Evolutionary conservation across 2,888 invertebrate species (phyloP), one percentile per base, ranked within the genome.

Genomic region (Slavum lentiscoides): DNA sequence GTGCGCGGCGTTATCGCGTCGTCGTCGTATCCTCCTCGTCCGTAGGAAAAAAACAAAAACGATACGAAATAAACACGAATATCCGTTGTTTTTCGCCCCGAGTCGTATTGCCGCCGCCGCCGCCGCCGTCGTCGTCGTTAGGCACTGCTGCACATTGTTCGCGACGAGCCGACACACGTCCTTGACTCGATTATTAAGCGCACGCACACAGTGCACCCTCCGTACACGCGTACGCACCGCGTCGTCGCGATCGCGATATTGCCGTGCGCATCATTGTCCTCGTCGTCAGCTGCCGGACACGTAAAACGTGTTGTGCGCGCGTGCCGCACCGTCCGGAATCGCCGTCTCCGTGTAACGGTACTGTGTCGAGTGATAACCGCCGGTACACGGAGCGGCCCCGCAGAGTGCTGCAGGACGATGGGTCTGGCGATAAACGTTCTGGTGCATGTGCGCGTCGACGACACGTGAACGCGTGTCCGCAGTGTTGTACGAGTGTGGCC

Each of bases 391-490:
- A n/a, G n/a, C 5, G 53, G 23, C 17, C 68, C 11, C 19, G n/a
- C 49, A 2, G 53, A 5, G 23, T 23, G 23, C 17, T 17, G 23
- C 17, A 9, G n/a, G 55, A 30, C 55, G 58, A 80, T 80, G 72
- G 59, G 58, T n/a, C 59, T 23, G 58, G 59, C 66, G 53, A 39
- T 53, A 43, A 58, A 72, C 39, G 21, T 58, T 62, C 43, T 80
- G 62, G 70, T 80, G 55, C 77, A 70, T 13, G 80, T 72, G 64
- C 62, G 64, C 39, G 55, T 80, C 5, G 80, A 80, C 62, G 80
- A 72, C 39, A 80, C 80, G 72, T 80, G 80, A 80, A 7, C 74
- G 30, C 30, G 30, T 9, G 43, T 21, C 21, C 1, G 49, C 43
- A 11, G 13, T 62, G 3, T 15, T 21, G 69, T 11, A 17, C 55